Conservation (phyloP, 1,140 invertebrate genomes). For the Sarcophaga bullata region DNA sequence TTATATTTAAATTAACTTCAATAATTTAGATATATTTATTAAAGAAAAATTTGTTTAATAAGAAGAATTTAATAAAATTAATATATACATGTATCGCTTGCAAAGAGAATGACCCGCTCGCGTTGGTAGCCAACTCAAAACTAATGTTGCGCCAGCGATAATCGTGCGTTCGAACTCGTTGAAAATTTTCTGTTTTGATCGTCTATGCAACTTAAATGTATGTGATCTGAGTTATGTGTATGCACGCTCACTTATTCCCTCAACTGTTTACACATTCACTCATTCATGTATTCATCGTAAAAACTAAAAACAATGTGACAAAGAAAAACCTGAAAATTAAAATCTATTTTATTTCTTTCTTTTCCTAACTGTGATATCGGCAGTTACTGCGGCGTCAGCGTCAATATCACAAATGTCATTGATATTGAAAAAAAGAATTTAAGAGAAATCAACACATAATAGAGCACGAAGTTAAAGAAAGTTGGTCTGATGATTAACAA, state of each 20-base stretch:
- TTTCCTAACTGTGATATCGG: neutral
- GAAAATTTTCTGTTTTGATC: slow-evolving; percentile 35
- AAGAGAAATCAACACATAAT: neutral
- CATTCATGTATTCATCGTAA: neutral
- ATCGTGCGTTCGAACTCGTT: slow-evolving; percentile 42
- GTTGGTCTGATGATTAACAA: too few species aligned
- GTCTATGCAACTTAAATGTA: slow-evolving; percentile 35
- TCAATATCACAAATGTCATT: slow-evolving; percentile 16
- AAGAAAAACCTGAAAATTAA: slow-evolving; percentile 20
- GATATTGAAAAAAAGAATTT: neutral
- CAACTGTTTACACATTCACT: slow-evolving; percentile 16
- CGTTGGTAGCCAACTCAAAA: slow-evolving; percentile 67
- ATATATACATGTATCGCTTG: slow-evolving; percentile 63
- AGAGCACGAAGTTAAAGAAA: too few species aligned
- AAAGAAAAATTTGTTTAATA: slow-evolving; percentile 35
- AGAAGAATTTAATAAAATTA: slow-evolving; percentile 19
- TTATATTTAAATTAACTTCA: slow-evolving; percentile 41
- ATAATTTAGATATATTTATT: slow-evolving; percentile 44
- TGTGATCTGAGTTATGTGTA: slow-evolving; percentile 18
- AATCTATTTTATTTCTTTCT: neutral
- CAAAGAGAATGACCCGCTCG: slow-evolving; percentile 66
- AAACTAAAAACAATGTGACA: neutral
- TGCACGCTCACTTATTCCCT: neutral
- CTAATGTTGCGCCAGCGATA: slow-evolving; percentile 56
- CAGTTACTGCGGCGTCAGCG: neutral